A percentile compares a stretch with the other conserved stretches of the same genome.
Evolutionary conservation across 2,113 vertebrate species (phyloP).

Genomic region (Callospermophilus lateralis): DNA sequence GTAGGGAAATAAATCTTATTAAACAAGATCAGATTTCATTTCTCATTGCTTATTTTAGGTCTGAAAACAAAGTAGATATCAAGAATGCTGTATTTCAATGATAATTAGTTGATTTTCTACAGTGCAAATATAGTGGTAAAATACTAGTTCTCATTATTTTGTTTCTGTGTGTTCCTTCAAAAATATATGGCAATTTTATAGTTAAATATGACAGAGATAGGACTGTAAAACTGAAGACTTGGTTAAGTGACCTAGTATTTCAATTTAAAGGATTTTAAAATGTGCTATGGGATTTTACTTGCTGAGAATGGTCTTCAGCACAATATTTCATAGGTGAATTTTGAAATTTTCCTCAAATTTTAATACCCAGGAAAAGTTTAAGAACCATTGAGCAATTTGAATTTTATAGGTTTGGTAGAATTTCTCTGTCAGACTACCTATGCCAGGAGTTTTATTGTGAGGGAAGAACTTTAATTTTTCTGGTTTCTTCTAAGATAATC

Average conservation of each 20-base stretch:
- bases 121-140: not conserved
- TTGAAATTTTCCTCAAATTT: not conserved
- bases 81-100: not conserved
- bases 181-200: not conserved
- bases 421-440: not conserved
- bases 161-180: not conserved
- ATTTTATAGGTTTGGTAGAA: not conserved
- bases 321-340: not conserved
- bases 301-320: not conserved
- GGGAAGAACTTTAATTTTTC: not conserved
- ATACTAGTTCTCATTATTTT: not conserved
- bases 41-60: not conserved
- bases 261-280: conserved; percentile 3
- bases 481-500: not conserved
- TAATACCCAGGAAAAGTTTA: not conserved
- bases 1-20: not conserved
- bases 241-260: not conserved
- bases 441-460: not conserved
- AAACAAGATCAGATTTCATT: not conserved
- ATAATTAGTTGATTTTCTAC: not conserved
- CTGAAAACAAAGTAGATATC: not conserved
- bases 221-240: not conserved
- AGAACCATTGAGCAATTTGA: not conserved
- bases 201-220: not conserved
- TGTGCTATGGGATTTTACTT: not conserved